These are phyloP conservation scores for Propithecus deckenii DNA, from an alignment of 2,797 vertebrate species.

Conservation along the genomic window DNA sequence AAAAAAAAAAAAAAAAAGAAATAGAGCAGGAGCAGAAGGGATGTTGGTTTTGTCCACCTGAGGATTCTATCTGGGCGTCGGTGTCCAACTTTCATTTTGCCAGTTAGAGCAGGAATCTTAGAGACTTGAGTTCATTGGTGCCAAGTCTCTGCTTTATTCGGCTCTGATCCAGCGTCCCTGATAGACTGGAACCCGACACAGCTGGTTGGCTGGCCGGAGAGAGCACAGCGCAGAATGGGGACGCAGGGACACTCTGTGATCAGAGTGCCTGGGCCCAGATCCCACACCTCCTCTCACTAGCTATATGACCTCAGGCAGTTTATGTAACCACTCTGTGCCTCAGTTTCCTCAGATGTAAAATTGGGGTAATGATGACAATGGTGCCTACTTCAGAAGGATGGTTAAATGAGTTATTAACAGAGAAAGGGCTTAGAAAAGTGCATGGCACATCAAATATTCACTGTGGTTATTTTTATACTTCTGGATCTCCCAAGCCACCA, in stretches of 20 bases:
- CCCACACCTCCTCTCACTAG: neutral
- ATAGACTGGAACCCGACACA: no score
- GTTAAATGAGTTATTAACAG: neutral
- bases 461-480: neutral
- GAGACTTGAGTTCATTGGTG: neutral
- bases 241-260: accelerated
- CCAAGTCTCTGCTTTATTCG: neutral
- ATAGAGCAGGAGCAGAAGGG: neutral
- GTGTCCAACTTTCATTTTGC: neutral
- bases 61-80: neutral
- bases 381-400: neutral
- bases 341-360: neutral
- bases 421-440: neutral
- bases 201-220: neutral
- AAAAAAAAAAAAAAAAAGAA: neutral
- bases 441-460: neutral
- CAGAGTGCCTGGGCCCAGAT: neutral
- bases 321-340: neutral
- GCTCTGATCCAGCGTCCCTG: neutral
- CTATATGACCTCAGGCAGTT: neutral
- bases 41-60: neutral
- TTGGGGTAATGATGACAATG: neutral
- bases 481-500: neutral
- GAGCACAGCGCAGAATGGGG: neutral
- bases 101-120: neutral